phyloP scores from a whole-genome alignment of 2,797 vertebrate genomes.

The Ptychadena robeensis region DNA sequence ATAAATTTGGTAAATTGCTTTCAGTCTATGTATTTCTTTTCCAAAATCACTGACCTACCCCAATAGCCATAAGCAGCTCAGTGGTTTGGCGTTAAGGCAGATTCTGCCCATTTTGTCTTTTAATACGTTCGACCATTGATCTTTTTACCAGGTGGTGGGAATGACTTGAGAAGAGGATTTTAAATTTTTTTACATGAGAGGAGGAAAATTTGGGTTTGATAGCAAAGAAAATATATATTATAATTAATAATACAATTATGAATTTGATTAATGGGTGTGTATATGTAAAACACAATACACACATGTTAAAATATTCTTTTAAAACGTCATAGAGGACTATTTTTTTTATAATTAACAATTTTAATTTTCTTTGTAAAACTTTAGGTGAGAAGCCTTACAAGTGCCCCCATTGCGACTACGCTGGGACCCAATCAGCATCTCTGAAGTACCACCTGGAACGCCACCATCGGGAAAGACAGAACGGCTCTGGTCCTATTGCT shows the following conservation, averaged over 20 bases:
- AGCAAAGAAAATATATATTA: too few relatives aligned
- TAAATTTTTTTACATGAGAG: not conserved
- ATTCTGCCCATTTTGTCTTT: not conserved
- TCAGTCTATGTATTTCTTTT: not conserved
- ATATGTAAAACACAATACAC: not conserved
- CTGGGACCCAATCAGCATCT: constrained; percentile 97
- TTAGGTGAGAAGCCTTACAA: constrained; percentile 98
- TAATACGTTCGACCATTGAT: not conserved
- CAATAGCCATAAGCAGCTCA: not conserved
- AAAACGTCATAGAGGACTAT: not conserved
- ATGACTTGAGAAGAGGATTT: not conserved
- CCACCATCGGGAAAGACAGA: constrained; percentile 94
- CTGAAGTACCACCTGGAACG: constrained; percentile 97
- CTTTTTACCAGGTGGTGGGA: not conserved
- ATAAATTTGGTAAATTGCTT: not conserved
- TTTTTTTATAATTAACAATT: not conserved
- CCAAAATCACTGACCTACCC: not conserved
- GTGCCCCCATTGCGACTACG: constrained; percentile 99
- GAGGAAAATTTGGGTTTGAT: too few relatives aligned
- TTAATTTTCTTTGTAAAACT: constrained; percentile 62
- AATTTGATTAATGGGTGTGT: not conserved
- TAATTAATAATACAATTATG: too few relatives aligned
- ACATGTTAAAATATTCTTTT: not conserved
- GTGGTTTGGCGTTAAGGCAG: not conserved
- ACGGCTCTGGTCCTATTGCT: constrained; percentile 84